A percentile compares a stretch with the other conserved stretches of the same genome.
These are phyloP conservation scores for Lampris megalopsis DNA, from an alignment of 2,113 vertebrate genomes.

Conservation along the genomic window DNA sequence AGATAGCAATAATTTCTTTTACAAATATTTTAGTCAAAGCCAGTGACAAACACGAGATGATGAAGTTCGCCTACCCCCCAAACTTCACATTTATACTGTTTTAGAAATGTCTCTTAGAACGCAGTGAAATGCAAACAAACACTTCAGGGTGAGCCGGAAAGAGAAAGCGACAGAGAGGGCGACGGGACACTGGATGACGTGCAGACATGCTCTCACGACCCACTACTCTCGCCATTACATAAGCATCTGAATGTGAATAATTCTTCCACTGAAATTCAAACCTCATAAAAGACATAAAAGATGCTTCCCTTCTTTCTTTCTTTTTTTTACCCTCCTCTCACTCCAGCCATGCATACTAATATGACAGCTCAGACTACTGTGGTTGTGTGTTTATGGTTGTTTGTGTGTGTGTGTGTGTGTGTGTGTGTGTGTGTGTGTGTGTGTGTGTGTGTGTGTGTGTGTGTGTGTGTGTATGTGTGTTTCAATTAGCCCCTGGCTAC, in stretches of 20 bases:
- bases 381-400: not conserved
- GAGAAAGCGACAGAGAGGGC: not conserved
- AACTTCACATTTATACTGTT: no score
- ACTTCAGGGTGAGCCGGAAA: no score
- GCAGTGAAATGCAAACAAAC: no score
- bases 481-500: not conserved
- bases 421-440: slow-evolving; percentile 11
- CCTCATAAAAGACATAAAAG: slow-evolving; percentile 48
- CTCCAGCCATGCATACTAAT: slow-evolving; percentile 30
- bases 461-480: not conserved
- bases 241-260: slow-evolving; percentile 20
- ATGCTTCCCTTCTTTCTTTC: slow-evolving; percentile 22
- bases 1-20: no score
- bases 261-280: slow-evolving; percentile 17
- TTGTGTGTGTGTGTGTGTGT: not conserved
- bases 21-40: no score
- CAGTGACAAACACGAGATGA: no score
- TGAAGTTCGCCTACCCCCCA: no score
- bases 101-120: no score
- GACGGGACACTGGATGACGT: no score
- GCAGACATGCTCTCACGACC: not conserved
- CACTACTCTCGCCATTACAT: slow-evolving; percentile 25
- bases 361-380: slow-evolving; percentile 27
- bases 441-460: not conserved
- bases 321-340: slow-evolving; percentile 42